Percentiles rank a stretch among this genome's conserved stretches.
These are phyloP conservation scores for Dicrostonyx torquatus DNA, from an alignment of 2,797 vertebrate species.

Conservation along the genomic window DNA sequence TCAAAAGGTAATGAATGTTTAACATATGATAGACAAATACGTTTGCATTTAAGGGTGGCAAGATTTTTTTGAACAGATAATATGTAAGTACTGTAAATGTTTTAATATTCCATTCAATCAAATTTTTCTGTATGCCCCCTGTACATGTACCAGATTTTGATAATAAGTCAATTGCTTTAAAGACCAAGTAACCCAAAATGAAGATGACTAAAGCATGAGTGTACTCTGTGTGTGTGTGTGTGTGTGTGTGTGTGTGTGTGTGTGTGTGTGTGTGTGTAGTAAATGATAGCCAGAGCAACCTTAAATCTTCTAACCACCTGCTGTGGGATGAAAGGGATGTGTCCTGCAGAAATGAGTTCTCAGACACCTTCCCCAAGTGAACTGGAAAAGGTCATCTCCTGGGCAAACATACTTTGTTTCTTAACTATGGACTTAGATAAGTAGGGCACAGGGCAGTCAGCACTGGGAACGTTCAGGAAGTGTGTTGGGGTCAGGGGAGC, in stretches of 20 bases:
- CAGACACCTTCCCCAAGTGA: neutral
- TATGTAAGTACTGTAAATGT: neutral
- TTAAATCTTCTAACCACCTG: neutral
- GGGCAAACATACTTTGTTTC: slow-evolving; percentile 4
- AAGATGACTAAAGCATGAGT: neutral
- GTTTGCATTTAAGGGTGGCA: slow-evolving; percentile 10
- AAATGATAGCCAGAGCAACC: slow-evolving; percentile 13
- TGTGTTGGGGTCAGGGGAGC: neutral
- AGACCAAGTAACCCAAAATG: neutral
- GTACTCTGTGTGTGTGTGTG: neutral
- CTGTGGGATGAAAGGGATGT: neutral
- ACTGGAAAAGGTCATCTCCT: neutral
- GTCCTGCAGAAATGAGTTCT: neutral
- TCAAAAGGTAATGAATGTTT: slow-evolving; percentile 18
- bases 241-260: rapidly evolving
- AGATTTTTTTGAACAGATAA: slow-evolving; percentile 41
- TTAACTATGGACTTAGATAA: neutral
- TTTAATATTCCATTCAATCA: slow-evolving; percentile 30
- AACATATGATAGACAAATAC: slow-evolving; percentile 7
- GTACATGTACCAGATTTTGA: slow-evolving; percentile 2
- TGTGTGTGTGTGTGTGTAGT: neutral
- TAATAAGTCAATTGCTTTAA: slow-evolving; percentile 3
- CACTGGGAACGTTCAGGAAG: slow-evolving; percentile 17
- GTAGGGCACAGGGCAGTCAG: neutral
- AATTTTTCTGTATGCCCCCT: slow-evolving; percentile 28